phyloP scores from a whole-genome alignment of 2,113 vertebrate genomes.

The Elephas maximus region DNA sequence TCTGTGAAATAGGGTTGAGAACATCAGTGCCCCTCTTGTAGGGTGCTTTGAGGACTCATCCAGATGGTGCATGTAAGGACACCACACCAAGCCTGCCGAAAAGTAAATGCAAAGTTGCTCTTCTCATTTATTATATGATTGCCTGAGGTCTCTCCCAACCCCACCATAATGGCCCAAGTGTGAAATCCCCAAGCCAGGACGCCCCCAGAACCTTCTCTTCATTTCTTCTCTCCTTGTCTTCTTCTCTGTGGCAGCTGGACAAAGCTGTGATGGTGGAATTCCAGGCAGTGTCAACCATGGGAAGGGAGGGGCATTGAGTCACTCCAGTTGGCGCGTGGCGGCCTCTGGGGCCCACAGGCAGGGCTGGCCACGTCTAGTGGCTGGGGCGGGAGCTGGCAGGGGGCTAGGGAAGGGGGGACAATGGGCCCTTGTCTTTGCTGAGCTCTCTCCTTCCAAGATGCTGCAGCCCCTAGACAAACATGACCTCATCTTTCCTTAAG shows the following conservation, averaged over 20 bases:
- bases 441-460: constrained; percentile 64
- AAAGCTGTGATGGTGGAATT: not conserved
- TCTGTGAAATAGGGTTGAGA: not conserved
- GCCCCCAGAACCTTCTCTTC: not conserved
- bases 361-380: constrained; percentile 34
- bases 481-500: constrained; percentile 66
- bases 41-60: rapidly evolving
- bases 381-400: constrained; percentile 15
- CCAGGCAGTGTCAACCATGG: not conserved
- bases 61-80: not conserved
- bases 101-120: rapidly evolving
- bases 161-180: not conserved
- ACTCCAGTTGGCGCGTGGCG: not conserved
- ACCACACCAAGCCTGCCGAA: not conserved
- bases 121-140: not conserved
- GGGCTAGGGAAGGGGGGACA: constrained; percentile 56
- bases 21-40: not conserved
- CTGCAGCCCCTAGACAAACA: constrained; percentile 57
- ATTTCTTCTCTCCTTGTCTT: not conserved
- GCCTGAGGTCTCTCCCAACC: not conserved
- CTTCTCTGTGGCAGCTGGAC: not conserved
- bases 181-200: not conserved
- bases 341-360: constrained; percentile 23
- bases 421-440: constrained; percentile 66
- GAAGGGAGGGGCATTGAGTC: constrained; percentile 53